These are phyloP conservation scores for Ophioderma brevispina DNA, from an alignment of 35 echinoderm and acorn worm genomes.

Conservation along the genomic window DNA sequence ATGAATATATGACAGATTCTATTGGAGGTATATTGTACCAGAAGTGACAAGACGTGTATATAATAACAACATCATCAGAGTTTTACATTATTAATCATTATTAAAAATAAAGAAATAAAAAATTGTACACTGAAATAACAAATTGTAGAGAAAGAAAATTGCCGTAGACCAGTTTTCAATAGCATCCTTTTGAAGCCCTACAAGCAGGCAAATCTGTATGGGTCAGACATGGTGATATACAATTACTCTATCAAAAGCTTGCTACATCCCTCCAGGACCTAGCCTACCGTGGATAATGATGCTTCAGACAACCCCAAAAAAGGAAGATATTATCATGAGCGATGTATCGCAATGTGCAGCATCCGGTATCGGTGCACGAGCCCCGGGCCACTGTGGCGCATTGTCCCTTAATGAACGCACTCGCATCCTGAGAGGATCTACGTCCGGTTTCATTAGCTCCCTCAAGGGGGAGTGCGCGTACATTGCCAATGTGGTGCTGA, in stretches of 20 bases:
- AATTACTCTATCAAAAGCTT: not conserved
- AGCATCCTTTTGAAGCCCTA: too few relatives aligned
- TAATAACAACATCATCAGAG: too few relatives aligned
- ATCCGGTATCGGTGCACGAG: not conserved
- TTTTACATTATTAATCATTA: too few relatives aligned
- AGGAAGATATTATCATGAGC: slow-evolving; percentile 1
- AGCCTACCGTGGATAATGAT: not conserved
- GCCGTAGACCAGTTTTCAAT: too few relatives aligned
- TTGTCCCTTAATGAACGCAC: not conserved
- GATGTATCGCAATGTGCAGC: not conserved
- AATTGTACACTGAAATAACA: too few relatives aligned
- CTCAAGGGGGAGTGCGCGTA: not conserved
- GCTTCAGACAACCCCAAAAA: not conserved
- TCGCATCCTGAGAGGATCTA: not conserved
- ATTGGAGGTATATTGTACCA: too few relatives aligned
- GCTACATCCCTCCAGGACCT: not conserved
- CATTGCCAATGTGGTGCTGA: too few relatives aligned
- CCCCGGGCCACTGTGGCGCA: not conserved
- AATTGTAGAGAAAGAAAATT: too few relatives aligned
- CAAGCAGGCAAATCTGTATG: not conserved
- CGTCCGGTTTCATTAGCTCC: not conserved
- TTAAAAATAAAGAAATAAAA: too few relatives aligned
- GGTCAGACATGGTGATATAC: not conserved
- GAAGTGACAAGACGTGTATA: too few relatives aligned
- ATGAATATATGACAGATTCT: too few relatives aligned